Percentiles rank a stretch among this genome's conserved stretches.
phyloP scores from a whole-genome alignment of 2,888 invertebrate species.

The Oscheius sp. region DNA sequence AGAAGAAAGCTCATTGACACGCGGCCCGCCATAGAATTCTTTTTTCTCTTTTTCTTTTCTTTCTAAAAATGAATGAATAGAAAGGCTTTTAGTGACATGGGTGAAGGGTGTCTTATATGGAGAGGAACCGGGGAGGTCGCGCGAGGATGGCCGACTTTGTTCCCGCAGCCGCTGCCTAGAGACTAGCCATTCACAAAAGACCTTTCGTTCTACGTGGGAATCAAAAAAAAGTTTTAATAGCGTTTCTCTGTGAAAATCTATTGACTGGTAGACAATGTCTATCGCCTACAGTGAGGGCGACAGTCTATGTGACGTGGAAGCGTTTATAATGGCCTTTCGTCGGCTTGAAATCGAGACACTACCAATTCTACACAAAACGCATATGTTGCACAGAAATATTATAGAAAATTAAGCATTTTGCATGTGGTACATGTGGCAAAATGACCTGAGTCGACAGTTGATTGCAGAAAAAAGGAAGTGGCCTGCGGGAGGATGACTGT shows the following conservation, averaged over 20 bases:
- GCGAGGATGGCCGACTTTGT: slow-evolving; percentile 31
- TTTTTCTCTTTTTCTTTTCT: neutral
- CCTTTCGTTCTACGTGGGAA: slow-evolving; percentile 19
- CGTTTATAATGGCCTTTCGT: no score
- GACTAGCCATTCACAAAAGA: slow-evolving; percentile 31
- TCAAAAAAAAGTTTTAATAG: neutral
- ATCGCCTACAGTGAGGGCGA: no score
- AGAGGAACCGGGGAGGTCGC: slow-evolving; percentile 33
- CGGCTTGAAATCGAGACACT: no score
- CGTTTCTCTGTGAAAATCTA: neutral
- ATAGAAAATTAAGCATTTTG: no score
- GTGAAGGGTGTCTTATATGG: slow-evolving; percentile 18
- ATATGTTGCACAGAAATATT: no score
- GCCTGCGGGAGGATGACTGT: neutral
- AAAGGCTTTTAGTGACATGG: slow-evolving; percentile 1
- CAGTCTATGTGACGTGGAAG: neutral
- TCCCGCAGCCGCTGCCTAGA: slow-evolving; percentile 26
- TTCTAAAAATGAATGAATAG: neutral
- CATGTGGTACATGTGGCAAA: no score
- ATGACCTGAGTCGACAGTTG: no score
- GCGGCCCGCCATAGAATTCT: neutral
- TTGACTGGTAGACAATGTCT: neutral
- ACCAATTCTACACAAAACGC: no score
- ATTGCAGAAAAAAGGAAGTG: no score
- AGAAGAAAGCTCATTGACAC: neutral